A percentile compares a stretch with the other conserved stretches of the same genome.
Conservation (phyloP, 2,113 vertebrate genomes). For the Tinamus guttatus region DNA sequence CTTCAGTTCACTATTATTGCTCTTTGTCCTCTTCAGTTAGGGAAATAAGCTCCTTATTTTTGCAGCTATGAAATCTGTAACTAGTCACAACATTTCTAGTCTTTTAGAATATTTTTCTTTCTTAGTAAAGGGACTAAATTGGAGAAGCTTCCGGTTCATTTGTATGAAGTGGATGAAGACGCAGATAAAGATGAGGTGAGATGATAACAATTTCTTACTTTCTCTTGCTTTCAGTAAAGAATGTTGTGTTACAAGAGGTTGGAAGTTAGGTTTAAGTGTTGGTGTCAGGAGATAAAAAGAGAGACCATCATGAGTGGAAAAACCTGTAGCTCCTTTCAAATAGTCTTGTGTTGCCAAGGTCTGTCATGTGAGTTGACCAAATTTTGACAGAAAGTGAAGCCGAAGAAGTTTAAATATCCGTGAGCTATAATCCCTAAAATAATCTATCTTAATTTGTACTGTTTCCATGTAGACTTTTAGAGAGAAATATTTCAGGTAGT, state of each 20-base stretch:
- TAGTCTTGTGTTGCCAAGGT: background rate
- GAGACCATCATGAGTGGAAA: background rate
- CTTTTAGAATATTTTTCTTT: conserved; percentile 37
- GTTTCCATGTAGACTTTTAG: background rate
- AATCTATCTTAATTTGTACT: background rate
- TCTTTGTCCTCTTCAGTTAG: background rate
- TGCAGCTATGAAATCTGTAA: background rate
- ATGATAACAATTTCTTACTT: background rate
- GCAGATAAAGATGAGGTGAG: conserved; percentile 98
- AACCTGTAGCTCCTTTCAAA: background rate
- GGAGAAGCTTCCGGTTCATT: conserved; percentile 94
- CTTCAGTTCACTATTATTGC: background rate
- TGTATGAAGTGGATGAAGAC: conserved; percentile 98
- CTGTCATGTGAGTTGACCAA: background rate
- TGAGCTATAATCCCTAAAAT: background rate
- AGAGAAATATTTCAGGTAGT: background rate
- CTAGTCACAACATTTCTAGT: background rate
- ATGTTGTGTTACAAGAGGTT: background rate
- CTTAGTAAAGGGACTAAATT: conserved; percentile 89
- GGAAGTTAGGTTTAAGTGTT: background rate
- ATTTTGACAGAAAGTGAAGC: background rate
- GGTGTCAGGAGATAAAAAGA: background rate
- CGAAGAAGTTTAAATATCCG: background rate
- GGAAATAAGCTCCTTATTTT: background rate
- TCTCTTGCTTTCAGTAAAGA: background rate